Conservation (phyloP, 2,113 vertebrate genomes). For the Ornithorhynchus anatinus region DNA sequence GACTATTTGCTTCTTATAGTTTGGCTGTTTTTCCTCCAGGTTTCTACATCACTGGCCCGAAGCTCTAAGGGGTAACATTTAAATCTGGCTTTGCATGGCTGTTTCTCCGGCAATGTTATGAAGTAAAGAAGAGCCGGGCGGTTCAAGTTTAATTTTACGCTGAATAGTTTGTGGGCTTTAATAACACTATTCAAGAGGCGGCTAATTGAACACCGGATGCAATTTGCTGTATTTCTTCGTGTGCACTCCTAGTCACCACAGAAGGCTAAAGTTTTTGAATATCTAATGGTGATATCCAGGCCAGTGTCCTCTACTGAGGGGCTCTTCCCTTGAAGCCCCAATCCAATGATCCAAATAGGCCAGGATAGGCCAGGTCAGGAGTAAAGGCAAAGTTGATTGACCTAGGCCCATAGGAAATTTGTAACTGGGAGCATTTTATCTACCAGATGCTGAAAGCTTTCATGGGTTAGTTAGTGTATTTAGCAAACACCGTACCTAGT, state of each 20-base stretch:
- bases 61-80: slow-evolving; percentile 33
- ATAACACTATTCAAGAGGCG: slow-evolving; percentile 30
- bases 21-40: slow-evolving; percentile 18
- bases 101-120: slow-evolving; percentile 34
- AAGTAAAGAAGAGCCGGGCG: slow-evolving; percentile 32
- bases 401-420: too few relatives aligned
- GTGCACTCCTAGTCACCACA: background rate
- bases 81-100: background rate
- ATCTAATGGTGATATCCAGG: too few relatives aligned
- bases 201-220: slow-evolving; percentile 22
- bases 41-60: slow-evolving; percentile 42
- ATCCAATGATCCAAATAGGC: too few relatives aligned
- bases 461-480: too few relatives aligned
- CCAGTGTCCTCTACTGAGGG: too few relatives aligned
- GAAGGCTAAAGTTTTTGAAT: too few relatives aligned
- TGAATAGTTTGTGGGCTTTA: slow-evolving; percentile 30
- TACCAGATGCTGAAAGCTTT: too few relatives aligned
- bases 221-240: slow-evolving; percentile 11
- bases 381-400: too few relatives aligned
- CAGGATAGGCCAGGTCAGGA: too few relatives aligned
- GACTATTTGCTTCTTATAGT: background rate
- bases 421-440: too few relatives aligned
- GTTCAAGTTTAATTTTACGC: slow-evolving; percentile 47
- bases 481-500: too few relatives aligned
- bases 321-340: too few relatives aligned